Percentiles rank a stretch among this genome's conserved stretches.
These are phyloP conservation scores for Phengaris alcon DNA, from an alignment of 2,888 invertebrate genomes.

Conservation along the genomic window DNA sequence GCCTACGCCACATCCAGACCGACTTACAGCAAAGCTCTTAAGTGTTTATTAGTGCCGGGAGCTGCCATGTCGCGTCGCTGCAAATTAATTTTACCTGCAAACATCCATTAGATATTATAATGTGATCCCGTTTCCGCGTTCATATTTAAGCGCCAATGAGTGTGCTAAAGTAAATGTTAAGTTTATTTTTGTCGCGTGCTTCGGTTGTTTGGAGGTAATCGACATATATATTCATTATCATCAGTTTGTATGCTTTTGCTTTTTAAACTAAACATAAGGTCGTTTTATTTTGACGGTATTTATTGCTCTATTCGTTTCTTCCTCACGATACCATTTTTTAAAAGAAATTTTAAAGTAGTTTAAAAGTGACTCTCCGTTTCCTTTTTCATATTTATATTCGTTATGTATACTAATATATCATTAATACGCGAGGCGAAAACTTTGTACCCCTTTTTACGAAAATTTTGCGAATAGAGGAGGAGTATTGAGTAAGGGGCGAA, in stretches of 20 bases:
- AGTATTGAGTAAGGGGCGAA: too few relatives aligned
- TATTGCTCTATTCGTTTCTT: not conserved
- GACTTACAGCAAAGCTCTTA: conserved; percentile 34
- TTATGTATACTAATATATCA: too few relatives aligned
- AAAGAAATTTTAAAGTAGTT: too few relatives aligned
- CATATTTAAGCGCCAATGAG: not conserved
- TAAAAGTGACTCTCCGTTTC: too few relatives aligned
- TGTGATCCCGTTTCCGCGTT: conserved; percentile 20
- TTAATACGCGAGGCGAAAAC: too few relatives aligned
- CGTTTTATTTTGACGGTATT: not conserved
- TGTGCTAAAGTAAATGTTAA: conserved; percentile 4
- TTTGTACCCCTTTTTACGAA: too few relatives aligned
- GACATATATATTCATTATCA: conserved; percentile 4
- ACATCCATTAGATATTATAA: conserved; percentile 26
- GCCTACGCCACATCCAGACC: conserved; percentile 20
- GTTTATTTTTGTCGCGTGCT: not conserved
- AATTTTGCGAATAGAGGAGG: too few relatives aligned
- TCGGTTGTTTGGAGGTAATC: not conserved
- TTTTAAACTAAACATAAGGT: not conserved
- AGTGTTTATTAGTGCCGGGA: conserved; percentile 32
- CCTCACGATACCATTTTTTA: not conserved
- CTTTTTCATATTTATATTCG: too few relatives aligned
- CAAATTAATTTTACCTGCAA: conserved; percentile 26
- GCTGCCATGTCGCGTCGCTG: conserved; percentile 30
- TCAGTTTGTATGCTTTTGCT: not conserved